Evolutionary conservation across 2,797 vertebrate genomes (phyloP).

Genomic region (Acipenser transmontanus): DNA sequence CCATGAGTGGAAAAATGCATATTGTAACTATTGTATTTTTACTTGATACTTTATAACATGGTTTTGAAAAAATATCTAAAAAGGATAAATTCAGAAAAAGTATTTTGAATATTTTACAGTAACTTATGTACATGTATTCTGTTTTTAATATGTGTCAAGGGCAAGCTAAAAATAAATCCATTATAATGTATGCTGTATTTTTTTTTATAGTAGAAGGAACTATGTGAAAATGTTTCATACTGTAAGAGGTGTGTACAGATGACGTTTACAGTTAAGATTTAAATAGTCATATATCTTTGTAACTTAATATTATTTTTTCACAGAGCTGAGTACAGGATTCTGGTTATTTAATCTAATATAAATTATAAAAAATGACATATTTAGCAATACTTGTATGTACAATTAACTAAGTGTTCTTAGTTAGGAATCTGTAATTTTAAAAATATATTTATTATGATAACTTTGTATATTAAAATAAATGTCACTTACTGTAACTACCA

Average conservation of each 20-base stretch:
- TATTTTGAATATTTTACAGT: background rate
- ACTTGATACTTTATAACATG: background rate
- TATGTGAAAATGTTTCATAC: constrained; percentile 43
- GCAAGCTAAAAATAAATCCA: background rate
- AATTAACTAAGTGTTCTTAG: too few species aligned
- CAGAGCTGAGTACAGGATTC: constrained; percentile 1
- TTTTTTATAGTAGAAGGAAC: constrained; percentile 31
- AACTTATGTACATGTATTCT: background rate
- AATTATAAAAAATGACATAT: too few species aligned
- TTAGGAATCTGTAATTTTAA: too few species aligned
- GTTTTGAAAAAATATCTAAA: background rate
- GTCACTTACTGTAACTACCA: constrained; percentile 20
- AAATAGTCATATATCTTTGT: constrained; percentile 43
- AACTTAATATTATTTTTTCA: constrained; percentile 26
- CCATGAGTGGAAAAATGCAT: too few species aligned
- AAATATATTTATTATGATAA: too few species aligned
- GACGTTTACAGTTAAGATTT: constrained; percentile 49
- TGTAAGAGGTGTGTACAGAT: constrained; percentile 63
- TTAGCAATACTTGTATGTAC: too few species aligned
- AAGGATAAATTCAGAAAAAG: background rate
- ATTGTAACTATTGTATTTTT: background rate
- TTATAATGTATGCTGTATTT: background rate
- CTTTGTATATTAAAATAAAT: too few species aligned
- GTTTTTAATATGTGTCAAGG: too few species aligned
- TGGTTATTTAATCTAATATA: too few species aligned